phyloP scores from a whole-genome alignment of 2,888 invertebrate genomes.

The Dryobota labecula region DNA sequence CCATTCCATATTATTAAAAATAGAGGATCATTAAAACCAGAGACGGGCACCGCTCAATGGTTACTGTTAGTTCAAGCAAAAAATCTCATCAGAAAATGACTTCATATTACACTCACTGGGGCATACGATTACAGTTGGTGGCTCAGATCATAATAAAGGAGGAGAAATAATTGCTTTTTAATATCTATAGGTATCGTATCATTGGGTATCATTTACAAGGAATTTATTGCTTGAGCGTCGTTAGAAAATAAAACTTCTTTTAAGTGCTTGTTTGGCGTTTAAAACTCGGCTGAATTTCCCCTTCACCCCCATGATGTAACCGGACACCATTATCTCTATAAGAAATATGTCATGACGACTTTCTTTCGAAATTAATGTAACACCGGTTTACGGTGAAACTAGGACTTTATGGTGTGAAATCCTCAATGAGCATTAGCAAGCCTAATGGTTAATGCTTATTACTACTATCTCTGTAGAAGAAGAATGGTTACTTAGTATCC shows the following conservation, averaged over 20 bases:
- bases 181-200: slow-evolving; percentile 14
- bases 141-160: slow-evolving; percentile 20
- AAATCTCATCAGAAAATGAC: slow-evolving; percentile 61
- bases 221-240: too few relatives aligned
- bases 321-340: too few relatives aligned
- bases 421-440: too few relatives aligned
- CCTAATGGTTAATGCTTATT: neutral
- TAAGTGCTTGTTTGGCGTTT: neutral
- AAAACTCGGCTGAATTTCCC: neutral
- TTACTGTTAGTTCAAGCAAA: slow-evolving; percentile 63
- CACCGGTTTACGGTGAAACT: neutral
- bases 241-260: neutral
- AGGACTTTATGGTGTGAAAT: neutral
- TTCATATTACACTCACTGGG: slow-evolving; percentile 48
- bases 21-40: slow-evolving; percentile 55
- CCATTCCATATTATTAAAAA: slow-evolving; percentile 48
- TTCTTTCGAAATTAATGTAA: neutral
- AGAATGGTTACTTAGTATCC: neutral
- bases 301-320: neutral
- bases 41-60: slow-evolving; percentile 28
- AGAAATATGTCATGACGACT: neutral
- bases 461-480: too few relatives aligned
- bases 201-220: neutral
- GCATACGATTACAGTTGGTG: slow-evolving; percentile 41
- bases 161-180: slow-evolving; percentile 49